A percentile compares a stretch with the other conserved stretches of the same genome.
These are phyloP conservation scores for Gymnogyps californianus DNA, from an alignment of 2,113 vertebrate genomes.

Conservation along the genomic window DNA sequence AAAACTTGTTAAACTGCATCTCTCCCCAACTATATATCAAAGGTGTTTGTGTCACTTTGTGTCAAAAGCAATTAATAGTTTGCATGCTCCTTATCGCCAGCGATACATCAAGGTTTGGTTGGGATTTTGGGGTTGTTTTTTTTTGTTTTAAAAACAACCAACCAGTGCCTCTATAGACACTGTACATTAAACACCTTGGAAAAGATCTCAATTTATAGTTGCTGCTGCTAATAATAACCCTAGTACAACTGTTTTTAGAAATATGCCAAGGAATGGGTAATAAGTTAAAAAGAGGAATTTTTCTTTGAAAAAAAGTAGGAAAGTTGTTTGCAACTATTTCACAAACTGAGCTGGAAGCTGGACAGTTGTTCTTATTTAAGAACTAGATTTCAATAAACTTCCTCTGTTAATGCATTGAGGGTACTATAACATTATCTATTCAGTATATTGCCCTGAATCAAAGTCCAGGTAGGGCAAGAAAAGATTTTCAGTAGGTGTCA, in stretches of 20 bases:
- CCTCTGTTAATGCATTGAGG: background rate
- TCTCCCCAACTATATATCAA: constrained; percentile 64
- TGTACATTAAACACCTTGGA: background rate
- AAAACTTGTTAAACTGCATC: constrained; percentile 65
- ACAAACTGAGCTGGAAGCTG: background rate
- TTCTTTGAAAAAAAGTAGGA: background rate
- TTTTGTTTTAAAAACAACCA: background rate
- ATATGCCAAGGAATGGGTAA: background rate
- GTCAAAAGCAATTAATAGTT: constrained; percentile 52
- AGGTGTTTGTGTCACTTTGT: constrained; percentile 48
- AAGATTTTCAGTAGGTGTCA: background rate
- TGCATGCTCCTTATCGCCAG: background rate
- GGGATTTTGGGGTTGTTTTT: background rate
- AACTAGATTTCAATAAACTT: background rate
- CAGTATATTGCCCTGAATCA: background rate
- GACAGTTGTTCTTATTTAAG: background rate
- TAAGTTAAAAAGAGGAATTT: background rate
- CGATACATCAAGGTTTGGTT: background rate
- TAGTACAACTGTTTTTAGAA: background rate
- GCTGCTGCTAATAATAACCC: background rate
- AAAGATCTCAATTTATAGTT: background rate
- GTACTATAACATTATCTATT: background rate
- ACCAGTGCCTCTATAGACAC: background rate
- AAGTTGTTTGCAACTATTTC: background rate
- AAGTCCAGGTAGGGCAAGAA: background rate